phyloP scores from a whole-genome alignment of 2,797 vertebrate species.

The Hybognathus amarus region DNA sequence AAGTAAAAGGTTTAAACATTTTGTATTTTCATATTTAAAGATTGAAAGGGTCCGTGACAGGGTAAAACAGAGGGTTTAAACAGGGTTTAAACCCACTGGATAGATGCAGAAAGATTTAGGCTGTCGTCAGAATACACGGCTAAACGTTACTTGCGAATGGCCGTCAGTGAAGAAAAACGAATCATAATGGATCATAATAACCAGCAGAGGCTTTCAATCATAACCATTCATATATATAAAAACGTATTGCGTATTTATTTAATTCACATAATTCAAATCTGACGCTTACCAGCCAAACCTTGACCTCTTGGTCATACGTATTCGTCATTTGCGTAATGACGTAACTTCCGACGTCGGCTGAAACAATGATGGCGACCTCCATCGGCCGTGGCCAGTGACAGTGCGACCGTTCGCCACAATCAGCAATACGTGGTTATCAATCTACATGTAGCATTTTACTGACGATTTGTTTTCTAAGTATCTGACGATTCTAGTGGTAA shows the following conservation, averaged over 20 bases:
- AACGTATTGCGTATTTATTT: neutral
- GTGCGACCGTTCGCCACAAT: slow-evolving; percentile 17
- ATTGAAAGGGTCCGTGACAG: neutral
- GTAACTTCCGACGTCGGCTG: slow-evolving; percentile 62
- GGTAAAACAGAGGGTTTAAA: too few species aligned
- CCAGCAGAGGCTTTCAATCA: neutral
- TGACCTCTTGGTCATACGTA: slow-evolving; percentile 1
- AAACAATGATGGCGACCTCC: slow-evolving; percentile 72
- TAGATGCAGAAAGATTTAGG: neutral
- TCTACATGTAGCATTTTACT: neutral
- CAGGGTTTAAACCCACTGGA: neutral
- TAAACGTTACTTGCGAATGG: neutral
- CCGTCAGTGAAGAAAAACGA: neutral
- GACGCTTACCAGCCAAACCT: neutral
- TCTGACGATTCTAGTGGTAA: neutral
- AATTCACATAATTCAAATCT: neutral
- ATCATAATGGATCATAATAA: neutral
- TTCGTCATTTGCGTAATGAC: slow-evolving; percentile 37
- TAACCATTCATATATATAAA: neutral
- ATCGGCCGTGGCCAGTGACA: slow-evolving; percentile 64
- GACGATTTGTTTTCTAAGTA: neutral
- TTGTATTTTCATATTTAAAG: neutral
- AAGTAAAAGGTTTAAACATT: neutral
- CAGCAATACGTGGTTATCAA: neutral
- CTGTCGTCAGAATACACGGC: neutral